Percentiles rank a stretch among this genome's conserved stretches.
These are phyloP conservation scores for Caenorhabditis remanei DNA, from an alignment of 1,140 invertebrate species.

Conservation along the genomic window DNA sequence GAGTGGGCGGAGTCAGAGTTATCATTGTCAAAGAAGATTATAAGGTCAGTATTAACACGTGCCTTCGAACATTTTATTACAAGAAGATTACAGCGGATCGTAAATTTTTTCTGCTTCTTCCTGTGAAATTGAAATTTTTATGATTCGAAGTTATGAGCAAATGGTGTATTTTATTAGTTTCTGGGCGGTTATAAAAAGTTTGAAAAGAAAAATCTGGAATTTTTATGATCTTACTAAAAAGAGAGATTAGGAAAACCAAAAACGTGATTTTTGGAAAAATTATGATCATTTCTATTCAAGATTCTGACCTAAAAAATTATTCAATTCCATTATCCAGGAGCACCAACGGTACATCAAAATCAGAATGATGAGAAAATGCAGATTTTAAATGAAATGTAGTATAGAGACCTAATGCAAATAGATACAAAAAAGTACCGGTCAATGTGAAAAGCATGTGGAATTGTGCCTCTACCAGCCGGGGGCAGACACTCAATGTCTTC, in stretches of 20 bases:
- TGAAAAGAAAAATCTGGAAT: not conserved
- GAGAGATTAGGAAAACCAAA: not conserved
- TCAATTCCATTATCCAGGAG: too few species aligned
- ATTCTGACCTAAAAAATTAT: too few species aligned
- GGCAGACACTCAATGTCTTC: slow-evolving; percentile 17
- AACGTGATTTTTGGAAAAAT: too few species aligned
- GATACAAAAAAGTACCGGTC: not conserved
- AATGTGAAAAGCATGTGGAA: slow-evolving; percentile 51
- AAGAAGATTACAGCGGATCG: slow-evolving; percentile 13
- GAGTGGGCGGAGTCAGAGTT: slow-evolving; percentile 2
- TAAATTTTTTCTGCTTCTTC: slow-evolving; percentile 39
- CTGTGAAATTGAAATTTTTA: slow-evolving; percentile 18
- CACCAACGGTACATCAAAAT: too few species aligned
- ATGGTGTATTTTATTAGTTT: not conserved
- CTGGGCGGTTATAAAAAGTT: not conserved
- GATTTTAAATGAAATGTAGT: too few species aligned
- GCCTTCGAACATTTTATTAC: not conserved
- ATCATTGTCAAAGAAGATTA: slow-evolving; percentile 38
- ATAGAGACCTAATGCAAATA: slow-evolving; percentile 1
- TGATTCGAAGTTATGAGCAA: not conserved
- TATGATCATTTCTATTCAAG: too few species aligned
- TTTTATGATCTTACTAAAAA: not conserved
- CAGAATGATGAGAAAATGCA: too few species aligned
- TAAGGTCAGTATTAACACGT: slow-evolving; percentile 38
- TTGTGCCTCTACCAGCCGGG: not conserved